These are phyloP conservation scores for Amblyopsis hoosieri DNA, from an alignment of 2,797 vertebrate species.

Conservation along the genomic window DNA sequence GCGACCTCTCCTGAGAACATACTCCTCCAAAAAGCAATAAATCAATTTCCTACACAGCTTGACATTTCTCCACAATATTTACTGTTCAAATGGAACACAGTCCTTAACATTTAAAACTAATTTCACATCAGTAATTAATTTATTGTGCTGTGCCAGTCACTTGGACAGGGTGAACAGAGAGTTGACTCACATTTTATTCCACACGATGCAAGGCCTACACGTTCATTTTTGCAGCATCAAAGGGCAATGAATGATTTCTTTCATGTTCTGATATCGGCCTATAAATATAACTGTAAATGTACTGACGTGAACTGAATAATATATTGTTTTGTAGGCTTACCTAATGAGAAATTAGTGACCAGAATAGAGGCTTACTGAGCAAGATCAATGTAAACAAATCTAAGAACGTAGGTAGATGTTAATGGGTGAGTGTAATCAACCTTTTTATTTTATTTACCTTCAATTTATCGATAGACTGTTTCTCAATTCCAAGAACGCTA, in stretches of 20 bases:
- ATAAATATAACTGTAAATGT: too few relatives aligned
- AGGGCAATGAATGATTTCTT: background rate
- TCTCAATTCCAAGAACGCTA: too few relatives aligned
- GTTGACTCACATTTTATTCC: background rate
- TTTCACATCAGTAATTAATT: slow-evolving; percentile 65
- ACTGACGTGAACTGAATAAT: background rate
- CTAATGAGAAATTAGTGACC: too few relatives aligned
- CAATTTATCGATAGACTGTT: too few relatives aligned
- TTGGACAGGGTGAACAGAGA: background rate
- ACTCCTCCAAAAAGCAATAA: slow-evolving; percentile 70
- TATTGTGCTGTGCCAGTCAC: slow-evolving; percentile 27
- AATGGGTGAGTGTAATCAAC: too few relatives aligned
- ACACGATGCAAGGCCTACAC: background rate
- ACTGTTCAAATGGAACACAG: slow-evolving; percentile 69
- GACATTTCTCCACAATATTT: slow-evolving; percentile 72
- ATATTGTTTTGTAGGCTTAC: too few relatives aligned
- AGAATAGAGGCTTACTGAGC: too few relatives aligned
- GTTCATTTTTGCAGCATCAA: background rate
- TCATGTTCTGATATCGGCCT: background rate
- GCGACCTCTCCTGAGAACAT: slow-evolving; percentile 66
- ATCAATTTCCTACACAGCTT: slow-evolving; percentile 70
- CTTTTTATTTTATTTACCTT: too few relatives aligned
- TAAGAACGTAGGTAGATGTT: too few relatives aligned
- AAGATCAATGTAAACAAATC: too few relatives aligned
- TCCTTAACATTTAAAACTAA: slow-evolving; percentile 76